Evolutionary conservation across 2,888 invertebrate species (phyloP).

Genomic region (Nephrocerus scutellatus): DNA sequence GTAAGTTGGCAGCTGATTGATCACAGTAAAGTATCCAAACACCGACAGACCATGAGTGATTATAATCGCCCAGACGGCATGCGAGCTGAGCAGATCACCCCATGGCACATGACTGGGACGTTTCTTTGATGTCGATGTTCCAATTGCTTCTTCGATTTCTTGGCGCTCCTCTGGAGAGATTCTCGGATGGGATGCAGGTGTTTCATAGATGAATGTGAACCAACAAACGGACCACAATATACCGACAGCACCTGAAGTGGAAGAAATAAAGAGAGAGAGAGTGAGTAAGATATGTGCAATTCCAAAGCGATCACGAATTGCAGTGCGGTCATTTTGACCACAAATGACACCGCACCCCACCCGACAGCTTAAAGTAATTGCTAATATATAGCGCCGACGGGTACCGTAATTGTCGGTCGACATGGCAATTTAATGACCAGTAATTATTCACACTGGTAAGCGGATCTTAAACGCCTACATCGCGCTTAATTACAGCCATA

Average conservation of each 20-base stretch:
- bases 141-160: slow-evolving; percentile 66
- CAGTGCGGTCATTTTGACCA: too few relatives aligned
- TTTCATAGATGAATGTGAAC: slow-evolving; percentile 74
- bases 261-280: neutral
- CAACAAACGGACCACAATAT: slow-evolving; percentile 74
- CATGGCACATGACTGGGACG: slow-evolving; percentile 67
- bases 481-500: too few relatives aligned
- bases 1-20: slow-evolving; percentile 80
- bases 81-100: slow-evolving; percentile 59
- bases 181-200: slow-evolving; percentile 75
- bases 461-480: too few relatives aligned
- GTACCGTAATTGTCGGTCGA: too few relatives aligned
- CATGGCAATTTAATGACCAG: too few relatives aligned
- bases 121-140: slow-evolving; percentile 54
- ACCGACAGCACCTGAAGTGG: slow-evolving; percentile 57
- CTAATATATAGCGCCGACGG: too few relatives aligned
- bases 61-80: slow-evolving; percentile 80
- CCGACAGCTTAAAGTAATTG: too few relatives aligned
- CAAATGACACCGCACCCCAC: too few relatives aligned
- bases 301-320: neutral
- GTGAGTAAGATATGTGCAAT: neutral
- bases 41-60: slow-evolving; percentile 76
- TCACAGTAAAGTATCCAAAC: slow-evolving; percentile 81
- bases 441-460: too few relatives aligned
- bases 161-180: slow-evolving; percentile 66